Percentiles rank a stretch among this genome's conserved stretches.
These are phyloP conservation scores for Cheilosia soror DNA, from an alignment of 2,888 invertebrate genomes.

Conservation along the genomic window DNA sequence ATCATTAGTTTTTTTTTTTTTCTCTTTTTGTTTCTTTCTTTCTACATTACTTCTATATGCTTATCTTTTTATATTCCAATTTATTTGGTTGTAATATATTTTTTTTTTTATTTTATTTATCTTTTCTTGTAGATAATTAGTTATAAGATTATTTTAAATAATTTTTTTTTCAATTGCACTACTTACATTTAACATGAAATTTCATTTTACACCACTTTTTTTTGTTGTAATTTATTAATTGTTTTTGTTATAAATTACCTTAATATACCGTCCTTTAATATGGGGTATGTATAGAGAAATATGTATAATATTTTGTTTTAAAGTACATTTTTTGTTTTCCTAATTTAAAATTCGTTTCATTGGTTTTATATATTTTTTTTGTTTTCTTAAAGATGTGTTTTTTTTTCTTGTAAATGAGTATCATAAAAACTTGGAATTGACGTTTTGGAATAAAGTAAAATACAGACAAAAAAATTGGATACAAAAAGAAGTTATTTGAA, in stretches of 20 bases:
- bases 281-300: constrained; percentile 22
- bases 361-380: constrained; percentile 77
- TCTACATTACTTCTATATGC: constrained; percentile 59
- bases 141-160: constrained; percentile 65
- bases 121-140: constrained; percentile 52
- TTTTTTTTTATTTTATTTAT: constrained; percentile 34
- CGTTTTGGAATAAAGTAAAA: constrained; percentile 1
- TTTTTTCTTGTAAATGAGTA: constrained; percentile 11
- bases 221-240: constrained; percentile 27
- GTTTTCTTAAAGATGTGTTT: constrained; percentile 18
- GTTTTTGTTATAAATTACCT: constrained; percentile 52
- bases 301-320: constrained; percentile 41
- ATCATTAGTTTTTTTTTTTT: constrained; percentile 44
- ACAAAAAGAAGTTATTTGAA: background rate
- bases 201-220: constrained; percentile 76
- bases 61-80: constrained; percentile 45
- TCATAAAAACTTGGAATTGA: constrained; percentile 16
- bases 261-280: constrained; percentile 26
- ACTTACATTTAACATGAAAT: constrained; percentile 78
- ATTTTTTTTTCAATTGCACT: constrained; percentile 76
- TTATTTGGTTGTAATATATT: constrained; percentile 41
- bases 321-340: constrained; percentile 76
- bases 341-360: constrained; percentile 84
- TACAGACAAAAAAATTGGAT: background rate
- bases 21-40: constrained; percentile 20